Evolutionary conservation across 2,113 vertebrate genomes (phyloP), one percentile per base, ranked within the genome.

Genomic region (Callionymus lyra): DNA sequence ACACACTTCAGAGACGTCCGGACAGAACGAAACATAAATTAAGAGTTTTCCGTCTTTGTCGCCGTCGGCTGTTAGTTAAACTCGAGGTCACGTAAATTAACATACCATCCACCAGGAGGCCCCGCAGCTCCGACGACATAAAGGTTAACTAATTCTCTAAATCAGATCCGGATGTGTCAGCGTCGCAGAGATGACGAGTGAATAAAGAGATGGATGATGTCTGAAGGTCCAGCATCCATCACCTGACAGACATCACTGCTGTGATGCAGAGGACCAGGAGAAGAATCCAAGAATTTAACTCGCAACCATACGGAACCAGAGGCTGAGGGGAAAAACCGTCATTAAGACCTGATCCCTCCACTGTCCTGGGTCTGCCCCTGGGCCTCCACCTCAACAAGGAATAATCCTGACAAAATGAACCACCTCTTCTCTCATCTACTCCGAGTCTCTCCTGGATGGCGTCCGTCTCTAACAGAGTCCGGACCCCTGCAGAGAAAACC

Each of bases 71-170:
- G 74, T 70, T 52, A 66, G 56, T 57, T 63, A 74, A 72, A 76
- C 48, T 56, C 8, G 21, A 27, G 21, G 21, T 27, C 21, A 27
- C 4, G 21, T 8, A 27, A 4, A 27, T 70, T 70, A 61, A 55
- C 58, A 68, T 53, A 68, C 64, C 68, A 68, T 53, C 41, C 41
- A 68, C 65, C 51, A 14, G 61, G 15, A 44, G 35, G 39, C 3
- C 56, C 61, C 52, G 42, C 51, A 47, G 72, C 68, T 75, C 70
- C 65, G 70, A 77, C 69, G 66, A 69, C 56, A 64, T 72, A 84
- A 84, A 87, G 82, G 83, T 84, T 84, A 87, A 87, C 70, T 77
- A 77, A 85, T 82, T 79, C 76, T 61, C 68, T 73, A 72, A 80
- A 83, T 80, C 62, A 47, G 68, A 84, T 81, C 63, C 50, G 58